These are phyloP conservation scores for Spongilla lacustris DNA, from an alignment of 37 sponge, comb jelly and placozoan genomes.

Conservation along the genomic window DNA sequence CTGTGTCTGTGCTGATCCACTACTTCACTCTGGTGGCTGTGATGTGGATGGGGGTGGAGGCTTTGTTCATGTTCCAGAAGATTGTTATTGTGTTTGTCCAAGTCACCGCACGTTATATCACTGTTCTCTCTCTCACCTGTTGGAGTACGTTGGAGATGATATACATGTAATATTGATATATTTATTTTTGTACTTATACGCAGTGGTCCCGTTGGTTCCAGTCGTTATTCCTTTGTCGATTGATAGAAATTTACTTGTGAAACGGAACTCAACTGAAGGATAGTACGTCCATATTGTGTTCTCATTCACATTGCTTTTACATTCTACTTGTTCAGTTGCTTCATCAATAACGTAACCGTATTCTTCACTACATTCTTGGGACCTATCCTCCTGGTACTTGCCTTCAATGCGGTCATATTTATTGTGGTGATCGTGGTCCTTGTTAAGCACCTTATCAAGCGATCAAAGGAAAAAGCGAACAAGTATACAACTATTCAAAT, in stretches of 20 bases:
- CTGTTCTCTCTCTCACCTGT: constrained; percentile 26
- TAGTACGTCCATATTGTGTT: not conserved
- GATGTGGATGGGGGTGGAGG: constrained; percentile 38
- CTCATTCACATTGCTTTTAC: no score
- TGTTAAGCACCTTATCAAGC: no score
- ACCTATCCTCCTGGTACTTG: no score
- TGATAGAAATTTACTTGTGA: not conserved
- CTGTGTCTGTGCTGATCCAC: constrained; percentile 42
- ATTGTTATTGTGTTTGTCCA: constrained; percentile 42
- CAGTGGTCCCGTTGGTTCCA: constrained; percentile 23
- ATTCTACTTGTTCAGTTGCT: no score
- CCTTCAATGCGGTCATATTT: no score
- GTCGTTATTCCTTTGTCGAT: not conserved
- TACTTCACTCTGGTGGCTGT: constrained; percentile 39
- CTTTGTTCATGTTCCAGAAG: constrained; percentile 36
- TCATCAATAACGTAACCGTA: no score
- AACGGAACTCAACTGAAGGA: not conserved
- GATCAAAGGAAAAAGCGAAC: no score
- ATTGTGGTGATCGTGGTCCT: no score
- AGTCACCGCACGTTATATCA: constrained; percentile 12
- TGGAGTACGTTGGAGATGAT: constrained; percentile 43
- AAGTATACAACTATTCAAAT: no score
- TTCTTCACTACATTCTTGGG: no score
- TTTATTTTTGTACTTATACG: not conserved
- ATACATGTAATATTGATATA: not conserved